Percentiles rank a stretch among this genome's conserved stretches.
Evolutionary conservation across 2,888 invertebrate species (phyloP).

Genomic region (Ectobius pallidus): DNA sequence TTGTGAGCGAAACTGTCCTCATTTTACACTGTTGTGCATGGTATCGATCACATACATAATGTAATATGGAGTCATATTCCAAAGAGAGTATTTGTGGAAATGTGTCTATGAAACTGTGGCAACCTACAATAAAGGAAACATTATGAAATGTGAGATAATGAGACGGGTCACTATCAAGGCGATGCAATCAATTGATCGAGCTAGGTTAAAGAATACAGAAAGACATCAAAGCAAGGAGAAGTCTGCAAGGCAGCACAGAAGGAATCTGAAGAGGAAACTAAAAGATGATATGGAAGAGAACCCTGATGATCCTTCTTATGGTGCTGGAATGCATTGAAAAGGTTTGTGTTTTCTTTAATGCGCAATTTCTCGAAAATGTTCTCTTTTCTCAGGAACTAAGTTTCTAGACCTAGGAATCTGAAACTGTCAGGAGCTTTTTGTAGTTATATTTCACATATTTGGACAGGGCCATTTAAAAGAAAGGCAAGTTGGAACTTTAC

Average conservation of each 20-base stretch:
- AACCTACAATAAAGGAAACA: no score
- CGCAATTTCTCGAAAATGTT: background rate
- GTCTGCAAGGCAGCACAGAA: background rate
- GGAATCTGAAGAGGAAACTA: background rate
- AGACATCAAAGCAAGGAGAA: background rate
- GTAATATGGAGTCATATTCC: background rate
- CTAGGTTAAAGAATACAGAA: background rate
- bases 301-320: no score
- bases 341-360: background rate
- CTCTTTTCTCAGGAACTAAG: background rate
- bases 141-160: background rate
- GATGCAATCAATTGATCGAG: background rate
- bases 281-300: background rate
- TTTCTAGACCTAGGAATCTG: background rate
- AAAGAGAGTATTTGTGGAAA: background rate
- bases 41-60: no score
- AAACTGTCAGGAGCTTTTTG: background rate
- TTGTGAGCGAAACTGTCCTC: no score
- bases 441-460: background rate
- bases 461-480: background rate
- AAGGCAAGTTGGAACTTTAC: no score
- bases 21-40: no score
- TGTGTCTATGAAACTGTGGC: constrained; percentile 12
- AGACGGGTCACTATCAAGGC: background rate
- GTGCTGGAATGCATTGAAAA: background rate